Evolutionary conservation across 2,797 vertebrate genomes (phyloP).

Genomic region (Momotus momota): DNA sequence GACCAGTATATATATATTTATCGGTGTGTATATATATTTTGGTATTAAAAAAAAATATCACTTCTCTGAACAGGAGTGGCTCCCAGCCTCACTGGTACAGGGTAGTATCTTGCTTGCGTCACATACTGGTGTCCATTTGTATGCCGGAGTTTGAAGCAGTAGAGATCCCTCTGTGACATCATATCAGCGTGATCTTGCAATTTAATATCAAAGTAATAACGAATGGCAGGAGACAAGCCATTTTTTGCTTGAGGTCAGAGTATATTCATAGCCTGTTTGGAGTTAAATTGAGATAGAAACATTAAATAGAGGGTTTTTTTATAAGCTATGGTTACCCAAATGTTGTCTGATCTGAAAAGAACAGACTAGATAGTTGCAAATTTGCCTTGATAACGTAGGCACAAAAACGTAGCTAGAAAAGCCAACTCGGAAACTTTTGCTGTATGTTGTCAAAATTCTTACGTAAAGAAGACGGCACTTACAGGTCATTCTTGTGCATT

Average conservation of each 20-base stretch:
- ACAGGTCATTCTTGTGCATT: neutral
- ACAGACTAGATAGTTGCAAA: neutral
- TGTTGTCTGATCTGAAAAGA: constrained; percentile 33
- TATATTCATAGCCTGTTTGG: neutral
- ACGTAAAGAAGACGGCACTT: neutral
- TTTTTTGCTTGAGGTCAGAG: neutral
- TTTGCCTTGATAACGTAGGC: neutral
- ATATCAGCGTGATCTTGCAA: neutral
- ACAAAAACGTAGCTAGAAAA: neutral
- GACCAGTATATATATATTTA: neutral
- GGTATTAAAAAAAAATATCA: neutral
- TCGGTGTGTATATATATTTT: too few relatives aligned
- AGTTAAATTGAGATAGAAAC: constrained; percentile 2
- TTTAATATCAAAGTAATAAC: neutral
- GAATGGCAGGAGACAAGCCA: neutral
- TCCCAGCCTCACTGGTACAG: neutral
- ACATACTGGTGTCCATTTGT: neutral
- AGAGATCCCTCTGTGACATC: neutral
- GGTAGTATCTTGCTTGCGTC: neutral
- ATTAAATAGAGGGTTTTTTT: constrained; percentile 30
- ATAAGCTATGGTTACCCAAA: constrained; percentile 7
- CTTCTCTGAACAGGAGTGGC: neutral
- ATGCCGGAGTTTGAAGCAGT: neutral
- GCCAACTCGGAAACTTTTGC: neutral
- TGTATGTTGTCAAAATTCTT: neutral